These are phyloP conservation scores for Myotis pilosus DNA, from an alignment of 2,797 vertebrate species.

Conservation along the genomic window DNA sequence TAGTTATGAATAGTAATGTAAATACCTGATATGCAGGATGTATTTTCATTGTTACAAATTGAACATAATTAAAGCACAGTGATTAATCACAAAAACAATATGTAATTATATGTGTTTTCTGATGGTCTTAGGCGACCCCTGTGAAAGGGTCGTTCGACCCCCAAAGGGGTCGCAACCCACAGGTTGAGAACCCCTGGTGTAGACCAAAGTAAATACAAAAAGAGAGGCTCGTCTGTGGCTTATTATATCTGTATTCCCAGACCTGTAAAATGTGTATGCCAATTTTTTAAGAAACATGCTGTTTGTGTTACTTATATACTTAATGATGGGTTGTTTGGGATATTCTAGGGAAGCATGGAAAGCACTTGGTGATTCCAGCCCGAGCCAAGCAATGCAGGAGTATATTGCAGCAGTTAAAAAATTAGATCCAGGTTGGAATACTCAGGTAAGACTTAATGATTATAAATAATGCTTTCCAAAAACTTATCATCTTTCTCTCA, in stretches of 20 bases:
- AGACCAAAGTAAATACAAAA: not conserved
- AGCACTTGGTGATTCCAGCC: conserved; percentile 92
- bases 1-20: too few species aligned
- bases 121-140: too few species aligned
- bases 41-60: too few species aligned
- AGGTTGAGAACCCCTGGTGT: too few species aligned
- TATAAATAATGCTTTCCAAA: not conserved
- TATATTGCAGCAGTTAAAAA: conserved; percentile 92
- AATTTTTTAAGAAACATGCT: not conserved
- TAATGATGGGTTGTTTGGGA: not conserved
- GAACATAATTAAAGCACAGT: too few species aligned
- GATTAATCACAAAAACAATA: too few species aligned
- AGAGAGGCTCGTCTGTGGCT: not conserved
- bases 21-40: too few species aligned
- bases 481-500: not conserved
- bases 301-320: not conserved
- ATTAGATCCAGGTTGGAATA: conserved; percentile 92
- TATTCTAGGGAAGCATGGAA: conserved; percentile 96
- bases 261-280: not conserved
- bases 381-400: conserved; percentile 94
- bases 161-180: too few species aligned
- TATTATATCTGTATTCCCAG: not conserved
- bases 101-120: too few species aligned
- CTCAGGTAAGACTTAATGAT: conserved; percentile 87
- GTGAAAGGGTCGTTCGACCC: too few species aligned